Base-by-base conservation (phyloP, 1,140 invertebrate genomes). In the Solen grandis region DNA sequence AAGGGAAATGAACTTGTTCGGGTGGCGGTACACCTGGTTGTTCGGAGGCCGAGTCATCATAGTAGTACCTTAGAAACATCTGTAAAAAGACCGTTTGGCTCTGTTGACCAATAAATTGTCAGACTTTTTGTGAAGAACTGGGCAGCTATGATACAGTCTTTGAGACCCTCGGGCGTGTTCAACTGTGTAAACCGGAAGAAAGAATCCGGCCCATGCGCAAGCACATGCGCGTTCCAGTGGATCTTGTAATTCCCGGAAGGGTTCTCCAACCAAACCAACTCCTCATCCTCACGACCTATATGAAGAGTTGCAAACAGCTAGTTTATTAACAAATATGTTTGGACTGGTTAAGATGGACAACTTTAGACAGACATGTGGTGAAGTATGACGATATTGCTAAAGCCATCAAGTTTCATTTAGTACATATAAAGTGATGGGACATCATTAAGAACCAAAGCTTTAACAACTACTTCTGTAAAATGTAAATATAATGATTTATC, bases 251-350 rank as follows among this genome's bases (percentile, higher is more conserved):
- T 84, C 0, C 46, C 65, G 0, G 82, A 87, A 1, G 91, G 91
- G 66, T 92, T 90, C 79, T 91, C 87, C 57, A 92, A 75, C 91
- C 91, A 92, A 14, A 90, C 55, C 10, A 92, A 75, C 38, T 91
- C 82, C n/a, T 86, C 89, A 60, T 88, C 65, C 72, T 87, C 57
- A 41, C 41, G 52, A 68, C 87, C 90, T 87, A 55, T 22, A 68
- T n/a, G n/a, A n/a, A n/a, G n/a, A n/a, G n/a, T n/a, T n/a, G n/a
- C n/a, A 5, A 4, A 8, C 10, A 8, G 19, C 22, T 27, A 55
- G n/a, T n/a, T n/a, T n/a, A n/a, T n/a, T n/a, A n/a, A n/a, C n/a
- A n/a, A n/a, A n/a, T n/a, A 57, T 27, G 27, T 2, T 36, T 55
- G 10, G 19, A 57, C 19, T 8, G 8, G 10, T 13, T 13, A 8